Evolutionary conservation across 92 coral and sea anemone genomes (phyloP), one percentile per base, ranked within the genome.

Genomic region (Phenganax subtilis): DNA sequence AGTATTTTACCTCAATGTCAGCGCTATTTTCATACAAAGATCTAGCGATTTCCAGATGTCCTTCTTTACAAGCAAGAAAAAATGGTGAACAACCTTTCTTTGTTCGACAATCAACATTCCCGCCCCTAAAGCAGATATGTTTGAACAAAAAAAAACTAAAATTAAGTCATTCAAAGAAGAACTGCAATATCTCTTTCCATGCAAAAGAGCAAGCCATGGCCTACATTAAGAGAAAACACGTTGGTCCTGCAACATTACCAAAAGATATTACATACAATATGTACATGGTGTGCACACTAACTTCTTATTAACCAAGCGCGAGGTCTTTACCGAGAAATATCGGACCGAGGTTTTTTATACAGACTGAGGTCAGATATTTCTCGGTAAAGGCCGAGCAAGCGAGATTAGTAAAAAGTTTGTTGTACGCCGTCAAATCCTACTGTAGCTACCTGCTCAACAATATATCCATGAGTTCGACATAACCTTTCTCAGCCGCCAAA

Each of bases 71-170:
- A 16, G 98, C 89, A 79, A 94, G 84, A 81, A 90, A 90, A 71
- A 94, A 94, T 55, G 98, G 98, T 17, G 98, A 92, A 53, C 98
- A 94, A 54, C 98, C 98, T 64, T 94, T 94, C 88, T 94, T 94
- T 78, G 98, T 94, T 81, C 92, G 98, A 75, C 98, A 94, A 75
- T 94, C 98, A 4, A 94, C 92, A 85, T 91, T 94, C 55, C 97
- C 98, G 82, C 86, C 88, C 87, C 98, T 93, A 65, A 55, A 17
- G 51, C 37, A 27, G 12, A 30, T 15, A 71, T 52, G 6, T 62
- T 30, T 20, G 7, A 9, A 9, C 29, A 30, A 69, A 27, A 69
- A 17, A 52, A n/a, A 30, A 14, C 28, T 61, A 61, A 61, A 59
- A 61, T 61, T 37, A 37, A 37, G 47, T 37, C 47, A 37, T 37